A percentile compares a stretch with the other conserved stretches of the same genome.
Conservation (phyloP, 92 coral and sea anemone species). For the Hydrozoanthus gracilis region DNA sequence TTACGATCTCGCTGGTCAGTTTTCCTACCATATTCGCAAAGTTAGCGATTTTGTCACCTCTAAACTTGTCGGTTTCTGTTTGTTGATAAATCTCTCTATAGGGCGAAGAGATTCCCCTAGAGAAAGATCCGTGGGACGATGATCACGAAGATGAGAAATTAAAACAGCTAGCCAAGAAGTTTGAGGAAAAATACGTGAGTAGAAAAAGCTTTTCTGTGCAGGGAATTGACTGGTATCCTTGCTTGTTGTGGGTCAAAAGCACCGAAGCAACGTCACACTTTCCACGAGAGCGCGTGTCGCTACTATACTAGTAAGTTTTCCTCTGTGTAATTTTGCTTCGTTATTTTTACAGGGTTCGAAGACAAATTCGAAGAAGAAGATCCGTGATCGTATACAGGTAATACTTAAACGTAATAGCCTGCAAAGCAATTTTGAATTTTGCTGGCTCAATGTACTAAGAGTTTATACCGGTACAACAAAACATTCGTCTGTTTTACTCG, state of each 20-base stretch:
- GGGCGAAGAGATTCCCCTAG: slow-evolving; percentile 74
- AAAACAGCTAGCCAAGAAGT: slow-evolving; percentile 90
- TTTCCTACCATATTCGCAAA: background rate
- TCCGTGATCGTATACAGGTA: slow-evolving; percentile 80
- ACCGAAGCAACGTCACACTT: slow-evolving; percentile 36
- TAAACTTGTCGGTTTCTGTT: slow-evolving; percentile 23
- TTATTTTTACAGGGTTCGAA: slow-evolving; percentile 76
- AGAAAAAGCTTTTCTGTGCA: background rate
- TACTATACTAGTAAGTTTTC: background rate
- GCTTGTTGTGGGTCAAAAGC: slow-evolving; percentile 32
- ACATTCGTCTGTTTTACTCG: background rate
- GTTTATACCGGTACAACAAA: slow-evolving; percentile 1
- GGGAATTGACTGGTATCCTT: slow-evolving; percentile 8
- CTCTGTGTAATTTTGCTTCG: slow-evolving; percentile 36
- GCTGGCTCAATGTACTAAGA: background rate
- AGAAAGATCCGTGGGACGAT: slow-evolving; percentile 69
- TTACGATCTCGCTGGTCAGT: background rate
- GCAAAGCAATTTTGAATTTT: background rate
- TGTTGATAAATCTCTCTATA: slow-evolving; percentile 16
- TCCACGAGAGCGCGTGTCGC: slow-evolving; percentile 52
- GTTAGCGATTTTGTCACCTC: background rate
- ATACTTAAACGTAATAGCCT: slow-evolving; percentile 16
- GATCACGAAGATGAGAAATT: slow-evolving; percentile 86
- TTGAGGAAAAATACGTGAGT: slow-evolving; percentile 99
- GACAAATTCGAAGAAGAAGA: slow-evolving; percentile 70